phyloP scores from a whole-genome alignment of 2,888 invertebrate species.

The Caenorhabditis becei region DNA sequence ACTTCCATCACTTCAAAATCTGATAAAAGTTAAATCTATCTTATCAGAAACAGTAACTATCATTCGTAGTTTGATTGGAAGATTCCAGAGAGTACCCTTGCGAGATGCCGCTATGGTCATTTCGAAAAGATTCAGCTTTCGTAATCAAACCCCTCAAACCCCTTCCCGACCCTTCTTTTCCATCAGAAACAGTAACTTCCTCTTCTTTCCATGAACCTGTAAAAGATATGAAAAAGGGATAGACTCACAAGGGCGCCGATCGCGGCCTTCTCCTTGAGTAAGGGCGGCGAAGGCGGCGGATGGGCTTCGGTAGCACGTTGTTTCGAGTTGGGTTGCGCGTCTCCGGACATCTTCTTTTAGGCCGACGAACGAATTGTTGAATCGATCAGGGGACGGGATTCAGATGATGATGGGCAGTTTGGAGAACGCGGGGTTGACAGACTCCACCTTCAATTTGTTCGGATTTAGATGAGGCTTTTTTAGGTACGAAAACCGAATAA shows the following conservation, averaged over 20 bases:
- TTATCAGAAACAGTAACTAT: no score
- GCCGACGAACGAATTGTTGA: slow-evolving; percentile 10
- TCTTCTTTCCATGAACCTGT: no score
- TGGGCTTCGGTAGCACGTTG: slow-evolving; percentile 68
- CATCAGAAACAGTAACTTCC: no score
- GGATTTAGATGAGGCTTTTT: slow-evolving; percentile 6
- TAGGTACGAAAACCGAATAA: slow-evolving; percentile 38
- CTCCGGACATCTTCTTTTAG: slow-evolving; percentile 64
- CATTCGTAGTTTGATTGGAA: no score
- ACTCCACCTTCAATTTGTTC: slow-evolving; percentile 67
- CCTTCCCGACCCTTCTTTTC: no score
- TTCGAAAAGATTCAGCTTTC: no score
- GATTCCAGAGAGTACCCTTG: no score
- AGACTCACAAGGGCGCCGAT: slow-evolving; percentile 64
- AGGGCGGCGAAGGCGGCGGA: slow-evolving; percentile 54
- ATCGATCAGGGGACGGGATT: neutral
- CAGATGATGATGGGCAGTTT: slow-evolving; percentile 49
- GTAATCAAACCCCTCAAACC: no score
- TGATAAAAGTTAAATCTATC: no score
- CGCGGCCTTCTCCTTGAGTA: slow-evolving; percentile 61
- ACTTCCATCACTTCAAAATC: no score
- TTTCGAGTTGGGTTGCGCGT: slow-evolving; percentile 69
- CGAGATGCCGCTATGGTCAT: no score
- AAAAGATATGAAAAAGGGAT: no score
- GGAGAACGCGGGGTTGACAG: slow-evolving; percentile 71